phyloP scores from a whole-genome alignment of 2,888 invertebrate species.

The Muscina levida region DNA sequence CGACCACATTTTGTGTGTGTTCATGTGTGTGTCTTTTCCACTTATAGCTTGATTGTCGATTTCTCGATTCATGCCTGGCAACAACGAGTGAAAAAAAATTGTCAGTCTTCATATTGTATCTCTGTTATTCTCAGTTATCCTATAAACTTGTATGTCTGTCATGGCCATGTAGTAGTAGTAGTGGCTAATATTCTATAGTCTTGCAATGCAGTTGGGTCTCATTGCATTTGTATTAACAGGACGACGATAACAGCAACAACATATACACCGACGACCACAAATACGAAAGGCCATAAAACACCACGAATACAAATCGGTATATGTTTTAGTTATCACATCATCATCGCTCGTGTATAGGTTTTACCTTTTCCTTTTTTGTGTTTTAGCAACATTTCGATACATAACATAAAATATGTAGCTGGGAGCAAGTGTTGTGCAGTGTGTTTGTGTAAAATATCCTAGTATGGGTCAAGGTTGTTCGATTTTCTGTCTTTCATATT shows the following conservation, averaged over 20 bases:
- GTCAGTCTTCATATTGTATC: neutral
- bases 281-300: neutral
- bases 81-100: neutral
- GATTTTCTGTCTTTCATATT: constrained; percentile 61
- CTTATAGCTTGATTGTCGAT: too few relatives aligned
- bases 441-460: constrained; percentile 45
- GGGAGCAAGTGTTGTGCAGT: constrained; percentile 5
- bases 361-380: neutral
- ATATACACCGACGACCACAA: neutral
- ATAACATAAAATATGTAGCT: too few relatives aligned
- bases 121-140: too few relatives aligned
- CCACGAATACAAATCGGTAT: neutral
- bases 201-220: too few relatives aligned
- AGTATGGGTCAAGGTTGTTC: constrained; percentile 69
- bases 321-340: neutral
- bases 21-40: too few relatives aligned
- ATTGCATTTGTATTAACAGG: too few relatives aligned
- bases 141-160: neutral
- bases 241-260: too few relatives aligned
- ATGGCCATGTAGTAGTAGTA: too few relatives aligned
- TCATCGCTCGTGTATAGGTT: neutral
- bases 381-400: neutral
- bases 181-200: too few relatives aligned
- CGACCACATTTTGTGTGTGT: too few relatives aligned
- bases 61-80: too few relatives aligned